Conservation (phyloP, 2,888 invertebrate genomes). For the Oegoconia quadripuncta region DNA sequence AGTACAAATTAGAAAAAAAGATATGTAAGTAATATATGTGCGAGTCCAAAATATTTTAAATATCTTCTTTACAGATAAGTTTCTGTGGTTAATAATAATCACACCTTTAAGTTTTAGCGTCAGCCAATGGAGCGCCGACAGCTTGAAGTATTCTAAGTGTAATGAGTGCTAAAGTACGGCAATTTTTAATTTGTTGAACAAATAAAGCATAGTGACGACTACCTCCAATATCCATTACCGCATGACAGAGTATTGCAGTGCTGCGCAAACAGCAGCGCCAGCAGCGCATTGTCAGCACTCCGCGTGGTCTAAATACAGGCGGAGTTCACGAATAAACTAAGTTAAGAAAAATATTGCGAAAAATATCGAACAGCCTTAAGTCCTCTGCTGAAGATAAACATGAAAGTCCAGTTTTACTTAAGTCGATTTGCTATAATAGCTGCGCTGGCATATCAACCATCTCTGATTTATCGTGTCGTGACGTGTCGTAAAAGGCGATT, state of each 20-base stretch:
- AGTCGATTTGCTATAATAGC: too few relatives aligned
- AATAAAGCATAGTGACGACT: conserved; percentile 19
- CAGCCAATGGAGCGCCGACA: too few relatives aligned
- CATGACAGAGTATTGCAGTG: conserved; percentile 51
- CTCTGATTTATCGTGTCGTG: too few relatives aligned
- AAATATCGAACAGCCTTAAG: too few relatives aligned
- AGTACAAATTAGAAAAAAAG: too few relatives aligned
- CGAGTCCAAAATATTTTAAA: background rate
- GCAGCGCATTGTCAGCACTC: conserved; percentile 33
- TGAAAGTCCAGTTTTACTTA: too few relatives aligned
- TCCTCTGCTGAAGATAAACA: too few relatives aligned
- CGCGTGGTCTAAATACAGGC: conserved; percentile 21
- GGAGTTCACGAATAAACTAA: background rate
- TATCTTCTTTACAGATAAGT: background rate
- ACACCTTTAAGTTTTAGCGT: too few relatives aligned
- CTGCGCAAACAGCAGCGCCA: conserved; percentile 48
- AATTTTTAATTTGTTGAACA: background rate
- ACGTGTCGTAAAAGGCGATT: too few relatives aligned
- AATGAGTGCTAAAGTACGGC: background rate
- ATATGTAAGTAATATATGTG: too few relatives aligned
- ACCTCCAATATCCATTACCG: conserved; percentile 64
- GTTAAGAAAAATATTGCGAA: background rate
- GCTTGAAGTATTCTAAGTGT: background rate
- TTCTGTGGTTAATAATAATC: background rate
- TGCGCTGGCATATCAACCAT: too few relatives aligned